phyloP scores from a whole-genome alignment of 2,113 vertebrate species.

The Microtus pennsylvanicus region DNA sequence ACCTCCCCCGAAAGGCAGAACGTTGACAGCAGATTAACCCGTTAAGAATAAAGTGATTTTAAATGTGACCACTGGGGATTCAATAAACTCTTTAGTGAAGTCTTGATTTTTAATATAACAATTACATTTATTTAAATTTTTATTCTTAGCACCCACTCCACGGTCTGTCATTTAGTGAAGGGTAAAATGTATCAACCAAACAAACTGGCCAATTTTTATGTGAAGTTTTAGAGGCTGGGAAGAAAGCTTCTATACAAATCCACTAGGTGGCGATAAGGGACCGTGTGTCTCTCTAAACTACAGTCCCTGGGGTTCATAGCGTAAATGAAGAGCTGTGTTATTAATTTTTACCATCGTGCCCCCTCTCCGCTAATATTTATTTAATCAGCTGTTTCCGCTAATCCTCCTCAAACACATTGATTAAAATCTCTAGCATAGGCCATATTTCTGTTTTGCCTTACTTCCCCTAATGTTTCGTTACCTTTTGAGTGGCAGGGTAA shows the following conservation, averaged over 20 bases:
- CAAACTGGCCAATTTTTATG: not conserved
- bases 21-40: not conserved
- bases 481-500: conserved; percentile 84
- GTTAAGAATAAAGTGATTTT: conserved; percentile 54
- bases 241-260: not conserved
- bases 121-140: conserved; percentile 6
- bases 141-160: not conserved
- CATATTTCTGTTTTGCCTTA: conserved; percentile 55
- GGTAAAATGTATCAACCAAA: not conserved
- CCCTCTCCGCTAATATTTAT: conserved; percentile 90
- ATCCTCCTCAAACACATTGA: conserved; percentile 88
- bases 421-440: conserved; percentile 86
- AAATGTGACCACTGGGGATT: not conserved
- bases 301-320: conserved; percentile 87
- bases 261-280: conserved; percentile 88
- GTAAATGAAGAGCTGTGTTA: conserved; percentile 91
- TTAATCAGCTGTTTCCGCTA: conserved; percentile 92
- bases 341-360: conserved; percentile 90
- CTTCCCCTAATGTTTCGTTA: conserved; percentile 86
- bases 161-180: not conserved
- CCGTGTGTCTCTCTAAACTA: conserved; percentile 72
- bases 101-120: conserved; percentile 35
- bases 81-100: not conserved
- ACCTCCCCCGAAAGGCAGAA: not conserved
- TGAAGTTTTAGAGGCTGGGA: not conserved